These are phyloP conservation scores for Clarias magur DNA, from an alignment of 2,113 vertebrate genomes.

Conservation along the genomic window DNA sequence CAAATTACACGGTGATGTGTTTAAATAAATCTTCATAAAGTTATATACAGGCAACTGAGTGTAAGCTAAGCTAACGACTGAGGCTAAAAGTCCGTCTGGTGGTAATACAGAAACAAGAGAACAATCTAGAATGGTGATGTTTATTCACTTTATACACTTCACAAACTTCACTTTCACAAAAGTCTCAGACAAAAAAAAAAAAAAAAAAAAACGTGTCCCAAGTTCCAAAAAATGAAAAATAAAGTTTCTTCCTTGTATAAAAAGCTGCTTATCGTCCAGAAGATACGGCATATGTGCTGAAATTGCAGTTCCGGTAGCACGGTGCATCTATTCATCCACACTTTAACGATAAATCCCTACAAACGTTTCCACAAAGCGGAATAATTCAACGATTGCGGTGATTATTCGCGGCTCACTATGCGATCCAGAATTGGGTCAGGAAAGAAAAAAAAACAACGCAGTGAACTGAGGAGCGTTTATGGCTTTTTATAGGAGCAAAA, in stretches of 20 bases:
- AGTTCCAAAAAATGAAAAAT: background rate
- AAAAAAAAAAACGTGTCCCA: background rate
- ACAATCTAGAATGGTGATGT: background rate
- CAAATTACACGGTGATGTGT: background rate
- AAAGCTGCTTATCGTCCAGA: background rate
- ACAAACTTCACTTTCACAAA: no score
- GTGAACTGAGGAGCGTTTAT: conserved; percentile 22
- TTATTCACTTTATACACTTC: no score
- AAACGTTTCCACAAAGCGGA: background rate
- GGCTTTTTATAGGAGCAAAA: conserved; percentile 22
- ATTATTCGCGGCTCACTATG: background rate
- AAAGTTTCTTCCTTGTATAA: background rate
- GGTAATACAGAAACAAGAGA: background rate
- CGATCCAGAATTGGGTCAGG: conserved; percentile 37
- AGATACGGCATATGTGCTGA: background rate
- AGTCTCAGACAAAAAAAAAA: no score
- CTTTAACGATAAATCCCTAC: background rate
- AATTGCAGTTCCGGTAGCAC: background rate
- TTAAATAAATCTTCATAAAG: background rate
- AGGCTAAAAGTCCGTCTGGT: background rate
- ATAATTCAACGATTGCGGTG: background rate
- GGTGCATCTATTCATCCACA: background rate
- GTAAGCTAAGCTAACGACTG: background rate
- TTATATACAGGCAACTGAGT: background rate
- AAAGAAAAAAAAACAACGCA: no score